Percentiles rank a stretch among this genome's conserved stretches.
Evolutionary conservation across 2,888 invertebrate species (phyloP).

Genomic region (Melolontha melolontha): DNA sequence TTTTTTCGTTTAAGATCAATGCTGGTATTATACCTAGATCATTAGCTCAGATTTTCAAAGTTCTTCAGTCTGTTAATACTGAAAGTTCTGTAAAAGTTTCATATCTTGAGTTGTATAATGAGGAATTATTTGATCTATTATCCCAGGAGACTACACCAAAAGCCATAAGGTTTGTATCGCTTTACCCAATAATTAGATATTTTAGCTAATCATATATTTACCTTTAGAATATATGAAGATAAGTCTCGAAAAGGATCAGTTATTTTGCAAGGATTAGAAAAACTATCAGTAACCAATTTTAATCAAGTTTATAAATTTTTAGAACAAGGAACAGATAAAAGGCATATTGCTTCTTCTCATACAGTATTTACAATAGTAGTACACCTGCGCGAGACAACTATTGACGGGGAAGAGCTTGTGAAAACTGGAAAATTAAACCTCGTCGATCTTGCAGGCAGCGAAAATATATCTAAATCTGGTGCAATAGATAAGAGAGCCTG

Average conservation of each 20-base stretch:
- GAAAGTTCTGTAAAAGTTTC: constrained; percentile 94
- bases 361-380: constrained; percentile 95
- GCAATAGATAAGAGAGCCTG: constrained; percentile 88
- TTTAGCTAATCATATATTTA: background rate
- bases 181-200: background rate
- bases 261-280: constrained; percentile 91
- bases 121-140: constrained; percentile 93
- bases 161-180: constrained; percentile 62
- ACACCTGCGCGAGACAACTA: constrained; percentile 89
- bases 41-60: constrained; percentile 90
- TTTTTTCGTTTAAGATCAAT: constrained; percentile 66
- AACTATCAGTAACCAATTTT: constrained; percentile 89
- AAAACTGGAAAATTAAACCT: constrained; percentile 97
- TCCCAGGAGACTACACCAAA: constrained; percentile 75
- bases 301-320: constrained; percentile 90
- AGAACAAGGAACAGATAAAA: constrained; percentile 85
- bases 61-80: constrained; percentile 78
- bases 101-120: constrained; percentile 95
- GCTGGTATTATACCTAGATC: constrained; percentile 95
- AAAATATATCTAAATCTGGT: constrained; percentile 96
- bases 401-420: constrained; percentile 90
- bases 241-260: constrained; percentile 87
- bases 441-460: constrained; percentile 97
- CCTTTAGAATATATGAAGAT: constrained; percentile 79
- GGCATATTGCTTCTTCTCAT: constrained; percentile 94